Base-by-base conservation (phyloP, 2,113 vertebrate genomes). In the Tamias sibiricus region DNA sequence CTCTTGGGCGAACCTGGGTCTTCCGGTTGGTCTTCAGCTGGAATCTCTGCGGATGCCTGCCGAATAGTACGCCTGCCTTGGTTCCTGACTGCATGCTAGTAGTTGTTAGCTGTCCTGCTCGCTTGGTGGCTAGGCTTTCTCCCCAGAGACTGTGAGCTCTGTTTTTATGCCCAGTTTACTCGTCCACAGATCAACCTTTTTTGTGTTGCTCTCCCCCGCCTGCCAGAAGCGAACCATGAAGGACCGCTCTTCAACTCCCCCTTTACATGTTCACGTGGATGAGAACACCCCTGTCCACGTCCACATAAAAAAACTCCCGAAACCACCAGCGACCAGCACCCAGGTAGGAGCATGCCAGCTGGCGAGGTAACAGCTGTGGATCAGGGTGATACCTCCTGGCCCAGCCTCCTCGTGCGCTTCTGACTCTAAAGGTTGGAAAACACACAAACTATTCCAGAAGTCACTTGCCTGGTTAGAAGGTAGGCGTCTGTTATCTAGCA, bases 201-300 rank as follows among this genome's bases (percentile, higher is more conserved):
- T 98, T 98, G 92, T 98, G 90, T 98, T 98, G 87, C 93, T 98
- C 97, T 96, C 95, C 97, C 87, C 80, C 2, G 0, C 96, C 94
- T 97, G 96, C 95, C 98, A 99, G 99, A 99, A 98, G 98, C 99
- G 98, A 99, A 97, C 97, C 83, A 99, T 99, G 98, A 99, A 98
- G 98, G 99, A 98, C 91, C 98, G 98, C 42, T 99, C 99, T 59
- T 98, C 98, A 90, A 99, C 99, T 82, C 99, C 99, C 97, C 99
- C 99, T 6, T 98, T 99, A 97, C 99, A 99, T 77, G 99, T 99
- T 97, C 99, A 99, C 19, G 98, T 99, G 97, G 99, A 99, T 96
- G 99, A 99, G 79, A 98, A 98, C 97, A 99, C 99, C 64, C 99
- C 99, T 40, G 99, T 99, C 94, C 99, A 99, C 64, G 99, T 99